These are phyloP conservation scores for Poeciliopsis turneri DNA, from an alignment of 2,797 vertebrate genomes.

Conservation along the genomic window DNA sequence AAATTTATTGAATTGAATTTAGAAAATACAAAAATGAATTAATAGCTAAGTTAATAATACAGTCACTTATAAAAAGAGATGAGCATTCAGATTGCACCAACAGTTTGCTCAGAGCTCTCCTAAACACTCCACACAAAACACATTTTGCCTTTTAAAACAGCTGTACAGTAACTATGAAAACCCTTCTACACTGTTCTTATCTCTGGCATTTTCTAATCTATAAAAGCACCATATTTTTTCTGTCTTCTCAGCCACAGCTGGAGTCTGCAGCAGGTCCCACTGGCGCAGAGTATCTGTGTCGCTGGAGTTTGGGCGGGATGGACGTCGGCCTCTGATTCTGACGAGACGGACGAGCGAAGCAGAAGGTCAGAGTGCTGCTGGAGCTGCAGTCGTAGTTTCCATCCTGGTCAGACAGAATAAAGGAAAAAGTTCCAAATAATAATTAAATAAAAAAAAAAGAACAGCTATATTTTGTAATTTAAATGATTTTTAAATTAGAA, in stretches of 20 bases:
- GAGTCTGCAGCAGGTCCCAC: conserved; percentile 75
- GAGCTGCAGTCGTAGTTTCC: conserved; percentile 89
- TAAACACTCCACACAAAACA: conserved; percentile 28
- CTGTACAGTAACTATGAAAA: not conserved
- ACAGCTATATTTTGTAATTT: too few relatives aligned
- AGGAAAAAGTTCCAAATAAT: not conserved
- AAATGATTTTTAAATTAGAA: too few relatives aligned
- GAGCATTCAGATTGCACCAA: conserved; percentile 37
- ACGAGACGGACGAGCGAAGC: conserved; percentile 89
- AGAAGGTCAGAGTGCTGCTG: conserved; percentile 89
- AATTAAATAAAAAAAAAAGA: too few relatives aligned
- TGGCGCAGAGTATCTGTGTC: conserved; percentile 72
- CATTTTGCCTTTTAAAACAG: conserved; percentile 8
- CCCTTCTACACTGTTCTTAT: not conserved
- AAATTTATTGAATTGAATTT: conserved; percentile 34
- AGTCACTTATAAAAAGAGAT: conserved; percentile 22
- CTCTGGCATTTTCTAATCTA: not conserved
- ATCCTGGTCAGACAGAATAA: conserved; percentile 79
- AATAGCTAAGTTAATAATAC: conserved; percentile 16
- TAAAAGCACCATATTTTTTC: conserved; percentile 9
- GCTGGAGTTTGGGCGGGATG: conserved; percentile 84
- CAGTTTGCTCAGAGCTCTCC: conserved; percentile 22
- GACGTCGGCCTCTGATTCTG: conserved; percentile 81
- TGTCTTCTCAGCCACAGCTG: conserved; percentile 71
- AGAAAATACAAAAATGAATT: conserved; percentile 48